Base-by-base conservation (phyloP, 2,113 vertebrate genomes). In the Sisor rabdophorus region DNA sequence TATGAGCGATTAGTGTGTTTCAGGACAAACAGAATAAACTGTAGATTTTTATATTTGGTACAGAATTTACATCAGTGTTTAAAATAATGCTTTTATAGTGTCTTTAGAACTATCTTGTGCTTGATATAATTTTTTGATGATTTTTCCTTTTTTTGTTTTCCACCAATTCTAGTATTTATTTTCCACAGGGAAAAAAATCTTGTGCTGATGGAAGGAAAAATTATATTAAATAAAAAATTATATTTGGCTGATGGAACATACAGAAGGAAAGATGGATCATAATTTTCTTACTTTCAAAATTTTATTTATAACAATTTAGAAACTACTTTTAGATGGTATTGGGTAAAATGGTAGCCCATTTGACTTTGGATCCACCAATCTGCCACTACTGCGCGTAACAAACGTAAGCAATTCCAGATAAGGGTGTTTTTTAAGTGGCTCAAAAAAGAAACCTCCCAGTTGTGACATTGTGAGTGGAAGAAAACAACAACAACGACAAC, bases 61-160 rank as follows among this genome's bases (percentile, higher is more conserved):
- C 81, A 84, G 79, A 48, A 83, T 83, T 83, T 86, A 86, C 83
- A 87, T 71, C 60, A 77, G 75, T 82, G 71, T 75, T 82, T 22
- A 80, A 87, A 85, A 83, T 79, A 85, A 84, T 47, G 53, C 73
- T 75, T 75, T 71, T 73, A 75, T 79, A 71, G 80, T 82, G 40
- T 72, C 24, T 67, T 81, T 55, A 44, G 71, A 79, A 80, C 78
- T 67, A 58, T 64, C 69, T 84, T 85, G 82, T 84, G 84, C 81
- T 87, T 85, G 76, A 64, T 72, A 74, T 58, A 15, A 17, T 50
- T 52, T 61, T n/a, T 52, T 47, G 36, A n/a, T n/a, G n/a, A n/a
- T n/a, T n/a, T n/a, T n/a, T 73, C 44, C n/a, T 44, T 44, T 22
- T 52, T 54, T 50, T 9, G n/a, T 71, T 75, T 28, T 47, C 4